These are phyloP conservation scores for Brotula barbata DNA, from an alignment of 2,797 vertebrate species.

Conservation along the genomic window DNA sequence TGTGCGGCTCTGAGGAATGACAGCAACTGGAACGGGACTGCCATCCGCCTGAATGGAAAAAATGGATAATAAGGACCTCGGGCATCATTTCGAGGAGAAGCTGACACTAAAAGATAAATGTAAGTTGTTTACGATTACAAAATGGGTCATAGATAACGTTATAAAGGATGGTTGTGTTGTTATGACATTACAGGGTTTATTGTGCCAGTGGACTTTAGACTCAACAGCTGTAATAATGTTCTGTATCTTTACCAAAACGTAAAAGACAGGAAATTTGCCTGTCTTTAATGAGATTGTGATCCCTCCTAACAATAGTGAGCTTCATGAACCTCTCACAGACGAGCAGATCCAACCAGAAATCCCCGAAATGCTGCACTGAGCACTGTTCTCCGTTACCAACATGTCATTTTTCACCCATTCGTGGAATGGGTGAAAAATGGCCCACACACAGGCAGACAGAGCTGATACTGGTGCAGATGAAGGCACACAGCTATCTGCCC, in stretches of 20 bases:
- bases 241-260: slow-evolving; percentile 1
- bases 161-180: too few species aligned
- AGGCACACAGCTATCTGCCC: background rate
- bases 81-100: slow-evolving; percentile 72
- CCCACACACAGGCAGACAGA: slow-evolving; percentile 1
- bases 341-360: slow-evolving; percentile 5
- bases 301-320: slow-evolving; percentile 2
- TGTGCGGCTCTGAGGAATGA: slow-evolving; percentile 77
- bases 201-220: background rate
- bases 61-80: slow-evolving; percentile 79
- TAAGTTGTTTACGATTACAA: slow-evolving; percentile 56
- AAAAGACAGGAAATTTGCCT: slow-evolving; percentile 18
- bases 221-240: slow-evolving; percentile 29
- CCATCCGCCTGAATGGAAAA: slow-evolving; percentile 65
- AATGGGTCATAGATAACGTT: slow-evolving; percentile 20
- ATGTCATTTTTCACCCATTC: slow-evolving; percentile 31
- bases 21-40: slow-evolving; percentile 62
- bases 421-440: slow-evolving; percentile 33
- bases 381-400: slow-evolving; percentile 55
- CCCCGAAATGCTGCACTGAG: slow-evolving; percentile 46
- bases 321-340: slow-evolving; percentile 1
- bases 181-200: background rate
- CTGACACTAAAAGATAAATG: slow-evolving; percentile 76
- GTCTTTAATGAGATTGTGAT: slow-evolving; percentile 11
- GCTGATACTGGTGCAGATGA: slow-evolving; percentile 4